Base-by-base conservation (phyloP, 2,113 vertebrate species). In the Pollimyrus isidori region DNA sequence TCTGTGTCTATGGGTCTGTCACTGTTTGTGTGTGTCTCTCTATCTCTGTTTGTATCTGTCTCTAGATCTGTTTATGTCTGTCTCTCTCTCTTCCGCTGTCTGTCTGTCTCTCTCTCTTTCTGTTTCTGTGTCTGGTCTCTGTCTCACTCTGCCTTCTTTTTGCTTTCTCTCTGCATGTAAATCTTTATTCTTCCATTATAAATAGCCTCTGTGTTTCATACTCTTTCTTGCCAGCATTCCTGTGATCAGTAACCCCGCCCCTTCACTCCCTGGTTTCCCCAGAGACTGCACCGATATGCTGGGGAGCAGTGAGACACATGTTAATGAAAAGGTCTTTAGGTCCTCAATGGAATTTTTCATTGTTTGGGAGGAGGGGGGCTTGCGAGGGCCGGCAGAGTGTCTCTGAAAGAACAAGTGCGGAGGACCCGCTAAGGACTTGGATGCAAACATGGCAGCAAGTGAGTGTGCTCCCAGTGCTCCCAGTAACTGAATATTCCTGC, bases 291-390 rank as follows among this genome's bases (percentile, higher is more conserved):
- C 35, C 15, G 42, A 10, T 42, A 39, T 4, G 13, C 35, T 42
- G 11, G 73, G 73, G 15, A 42, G 73, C 73, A 17, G 30, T 7
- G 73, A 2, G 4, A 42, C 42, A 35, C 73, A 80, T 6, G 26
- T 76, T 76, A 76, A 76, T 80, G 73, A 80, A 80, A 69, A 80
- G 73, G 30, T 42, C 73, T 80, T 80, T 19, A 80, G n/a, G 73
- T 80, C 73, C 73, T 80, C 35, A 42, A 1, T 42, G 73, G 73
- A 39, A 80, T 80, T 80, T 56, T 80, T 42, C 35, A 42, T 42
- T 42, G 73, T 42, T 35, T 39, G 30, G 73, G n/a, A 4, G 35
- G 30, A 15, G 73, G 35, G 21, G 69, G 30, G 30, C 26, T 39
- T 35, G 69, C 11, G 30, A 15, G 69, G 69, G 26, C 69, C 15